A percentile compares a stretch with the other conserved stretches of the same genome.
Conservation (phyloP, 2,797 vertebrate species). For the Dicrostonyx torquatus region DNA sequence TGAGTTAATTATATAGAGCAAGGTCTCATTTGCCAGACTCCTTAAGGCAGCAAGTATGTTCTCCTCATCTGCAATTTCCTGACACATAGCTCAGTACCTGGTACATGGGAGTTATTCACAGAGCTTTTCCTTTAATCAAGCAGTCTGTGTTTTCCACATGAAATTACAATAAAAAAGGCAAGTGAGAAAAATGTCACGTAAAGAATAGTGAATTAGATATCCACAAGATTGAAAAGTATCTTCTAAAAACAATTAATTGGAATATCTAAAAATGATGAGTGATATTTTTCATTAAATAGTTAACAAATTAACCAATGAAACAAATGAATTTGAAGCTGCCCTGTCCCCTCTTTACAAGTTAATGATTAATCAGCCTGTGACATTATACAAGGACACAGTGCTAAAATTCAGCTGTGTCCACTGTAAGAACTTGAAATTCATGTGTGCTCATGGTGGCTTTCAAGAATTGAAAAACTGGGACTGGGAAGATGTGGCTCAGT, state of each 20-base stretch:
- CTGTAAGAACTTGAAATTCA: constrained; percentile 20
- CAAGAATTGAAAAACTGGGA: constrained; percentile 24
- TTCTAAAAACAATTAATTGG: constrained; percentile 27
- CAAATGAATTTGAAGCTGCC: constrained; percentile 49
- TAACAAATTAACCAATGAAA: constrained; percentile 57
- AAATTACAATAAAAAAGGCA: constrained; percentile 18
- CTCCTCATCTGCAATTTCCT: constrained; percentile 69
- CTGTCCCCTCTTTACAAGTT: constrained; percentile 37
- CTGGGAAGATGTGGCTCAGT: not conserved
- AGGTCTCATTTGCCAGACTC: constrained; percentile 65
- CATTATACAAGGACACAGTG: constrained; percentile 46
- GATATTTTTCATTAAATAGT: constrained; percentile 32
- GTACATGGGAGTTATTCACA: constrained; percentile 56
- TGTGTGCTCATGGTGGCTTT: not conserved
- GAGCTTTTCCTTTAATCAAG: constrained; percentile 39
- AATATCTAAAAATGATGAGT: constrained; percentile 32
- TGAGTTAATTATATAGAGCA: constrained; percentile 77
- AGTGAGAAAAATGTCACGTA: constrained; percentile 39
- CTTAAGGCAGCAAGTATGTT: constrained; percentile 63
- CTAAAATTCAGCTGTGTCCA: constrained; percentile 28
- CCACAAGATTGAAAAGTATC: not conserved
- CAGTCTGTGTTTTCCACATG: constrained; percentile 1
- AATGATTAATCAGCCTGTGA: constrained; percentile 52
- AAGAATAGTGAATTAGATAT: constrained; percentile 48
- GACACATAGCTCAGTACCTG: constrained; percentile 47